Conservation (phyloP, 2,888 invertebrate genomes). For the Agrochola lota region DNA sequence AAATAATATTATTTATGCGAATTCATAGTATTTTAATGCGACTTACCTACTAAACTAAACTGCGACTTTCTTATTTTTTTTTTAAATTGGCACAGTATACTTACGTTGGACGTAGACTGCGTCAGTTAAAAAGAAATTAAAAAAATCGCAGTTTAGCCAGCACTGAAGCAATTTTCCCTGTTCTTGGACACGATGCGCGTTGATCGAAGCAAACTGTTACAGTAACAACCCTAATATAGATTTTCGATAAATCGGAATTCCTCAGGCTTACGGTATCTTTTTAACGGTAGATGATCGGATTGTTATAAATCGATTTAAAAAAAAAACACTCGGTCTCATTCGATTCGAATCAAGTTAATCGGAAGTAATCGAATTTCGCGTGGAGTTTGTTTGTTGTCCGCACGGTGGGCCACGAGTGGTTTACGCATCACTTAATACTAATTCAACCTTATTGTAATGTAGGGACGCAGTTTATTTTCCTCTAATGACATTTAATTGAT, state of each 20-base stretch:
- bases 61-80: no score
- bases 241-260: constrained; percentile 83
- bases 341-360: constrained; percentile 80
- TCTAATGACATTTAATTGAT: constrained; percentile 69
- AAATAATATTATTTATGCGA: background rate
- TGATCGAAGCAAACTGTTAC: constrained; percentile 8
- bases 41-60: background rate
- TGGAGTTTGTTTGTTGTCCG: constrained; percentile 78
- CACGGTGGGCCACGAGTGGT: constrained; percentile 73
- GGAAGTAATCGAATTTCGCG: constrained; percentile 83
- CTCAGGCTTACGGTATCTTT: constrained; percentile 83
- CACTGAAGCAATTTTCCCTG: background rate
- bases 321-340: constrained; percentile 70
- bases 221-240: constrained; percentile 71
- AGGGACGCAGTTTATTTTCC: constrained; percentile 49
- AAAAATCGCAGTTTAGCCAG: background rate
- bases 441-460: constrained; percentile 70
- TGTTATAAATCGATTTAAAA: constrained; percentile 79
- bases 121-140: background rate
- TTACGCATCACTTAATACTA: constrained; percentile 74
- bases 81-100: no score
- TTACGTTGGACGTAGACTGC: background rate
- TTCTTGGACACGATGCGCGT: background rate
- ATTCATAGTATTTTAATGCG: background rate
- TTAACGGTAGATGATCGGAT: constrained; percentile 87